Evolutionary conservation across 2,113 vertebrate genomes (phyloP).

Genomic region (Perca schrenkii): DNA sequence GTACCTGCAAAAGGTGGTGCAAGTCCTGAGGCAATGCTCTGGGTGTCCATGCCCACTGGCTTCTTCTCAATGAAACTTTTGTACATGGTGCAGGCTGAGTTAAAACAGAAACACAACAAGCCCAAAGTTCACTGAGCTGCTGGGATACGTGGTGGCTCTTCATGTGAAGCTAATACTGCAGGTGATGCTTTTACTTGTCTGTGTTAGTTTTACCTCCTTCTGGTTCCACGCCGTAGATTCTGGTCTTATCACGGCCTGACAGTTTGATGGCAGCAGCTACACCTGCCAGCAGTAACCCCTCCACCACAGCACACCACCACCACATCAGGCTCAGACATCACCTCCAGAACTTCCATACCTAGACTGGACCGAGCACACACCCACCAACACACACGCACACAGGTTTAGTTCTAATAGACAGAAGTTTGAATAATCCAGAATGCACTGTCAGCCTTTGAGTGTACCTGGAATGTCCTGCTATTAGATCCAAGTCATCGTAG

Average conservation of each 20-base stretch:
- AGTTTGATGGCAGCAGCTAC: conserved; percentile 83
- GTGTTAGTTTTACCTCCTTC: conserved; percentile 78
- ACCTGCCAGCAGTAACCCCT: conserved; percentile 83
- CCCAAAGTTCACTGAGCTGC: background rate
- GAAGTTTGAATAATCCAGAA: background rate
- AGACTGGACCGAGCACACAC: conserved; percentile 63
- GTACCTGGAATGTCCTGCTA: conserved; percentile 85
- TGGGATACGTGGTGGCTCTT: accelerated
- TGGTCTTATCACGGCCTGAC: conserved; percentile 78
- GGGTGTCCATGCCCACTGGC: conserved; percentile 82
- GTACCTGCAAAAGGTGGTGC: conserved; percentile 85
- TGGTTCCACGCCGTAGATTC: conserved; percentile 85
- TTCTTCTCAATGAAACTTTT: conserved; percentile 83
- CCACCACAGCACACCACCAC: conserved; percentile 86
- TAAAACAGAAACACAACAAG: conserved; percentile 12
- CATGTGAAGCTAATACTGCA: background rate
- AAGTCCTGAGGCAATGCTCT: conserved; percentile 84
- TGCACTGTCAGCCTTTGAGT: background rate
- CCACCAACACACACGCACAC: background rate
- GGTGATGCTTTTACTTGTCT: background rate
- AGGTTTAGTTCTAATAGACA: background rate
- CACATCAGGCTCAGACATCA: conserved; percentile 77
- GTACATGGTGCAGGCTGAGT: conserved; percentile 85
- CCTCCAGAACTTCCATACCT: conserved; percentile 84
- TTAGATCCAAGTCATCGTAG: conserved; percentile 82